phyloP scores from a whole-genome alignment of 2,797 vertebrate genomes.

The Australoheros facetus region DNA sequence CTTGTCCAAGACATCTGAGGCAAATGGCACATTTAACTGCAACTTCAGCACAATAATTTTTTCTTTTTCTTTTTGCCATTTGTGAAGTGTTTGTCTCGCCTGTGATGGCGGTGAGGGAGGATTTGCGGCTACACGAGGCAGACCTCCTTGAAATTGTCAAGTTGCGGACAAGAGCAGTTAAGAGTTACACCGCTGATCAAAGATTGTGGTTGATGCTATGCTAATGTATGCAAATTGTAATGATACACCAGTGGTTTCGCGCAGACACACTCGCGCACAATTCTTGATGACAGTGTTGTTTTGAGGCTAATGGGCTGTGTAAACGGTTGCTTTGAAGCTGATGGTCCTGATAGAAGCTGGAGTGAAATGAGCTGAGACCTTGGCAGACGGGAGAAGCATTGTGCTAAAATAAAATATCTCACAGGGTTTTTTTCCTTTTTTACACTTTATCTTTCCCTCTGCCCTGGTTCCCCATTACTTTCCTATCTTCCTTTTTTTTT shows the following conservation, averaged over 20 bases:
- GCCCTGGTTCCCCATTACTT: neutral
- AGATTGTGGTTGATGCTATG: slow-evolving; percentile 40
- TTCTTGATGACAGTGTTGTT: slow-evolving; percentile 60
- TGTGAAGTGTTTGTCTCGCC: neutral
- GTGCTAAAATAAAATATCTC: slow-evolving; percentile 22
- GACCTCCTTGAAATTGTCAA: slow-evolving; percentile 21
- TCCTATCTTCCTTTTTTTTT: neutral
- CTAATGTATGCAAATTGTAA: slow-evolving; percentile 63
- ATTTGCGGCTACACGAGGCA: neutral
- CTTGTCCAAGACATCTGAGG: neutral
- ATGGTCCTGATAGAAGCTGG: slow-evolving; percentile 47
- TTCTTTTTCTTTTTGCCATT: neutral
- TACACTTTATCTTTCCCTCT: slow-evolving; percentile 10
- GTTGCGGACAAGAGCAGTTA: slow-evolving; percentile 8
- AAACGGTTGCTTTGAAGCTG: slow-evolving; percentile 48
- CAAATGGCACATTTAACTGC: neutral
- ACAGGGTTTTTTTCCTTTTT: slow-evolving; percentile 9
- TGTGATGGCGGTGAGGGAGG: neutral
- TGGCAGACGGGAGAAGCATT: slow-evolving; percentile 35
- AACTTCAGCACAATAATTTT: neutral
- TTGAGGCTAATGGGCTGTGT: slow-evolving; percentile 53
- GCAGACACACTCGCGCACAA: slow-evolving; percentile 9
- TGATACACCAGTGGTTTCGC: slow-evolving; percentile 39
- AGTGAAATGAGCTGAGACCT: slow-evolving; percentile 62
- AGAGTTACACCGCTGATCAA: slow-evolving; percentile 38